phyloP scores from a whole-genome alignment of 2,797 vertebrate genomes.

The Falco peregrinus region DNA sequence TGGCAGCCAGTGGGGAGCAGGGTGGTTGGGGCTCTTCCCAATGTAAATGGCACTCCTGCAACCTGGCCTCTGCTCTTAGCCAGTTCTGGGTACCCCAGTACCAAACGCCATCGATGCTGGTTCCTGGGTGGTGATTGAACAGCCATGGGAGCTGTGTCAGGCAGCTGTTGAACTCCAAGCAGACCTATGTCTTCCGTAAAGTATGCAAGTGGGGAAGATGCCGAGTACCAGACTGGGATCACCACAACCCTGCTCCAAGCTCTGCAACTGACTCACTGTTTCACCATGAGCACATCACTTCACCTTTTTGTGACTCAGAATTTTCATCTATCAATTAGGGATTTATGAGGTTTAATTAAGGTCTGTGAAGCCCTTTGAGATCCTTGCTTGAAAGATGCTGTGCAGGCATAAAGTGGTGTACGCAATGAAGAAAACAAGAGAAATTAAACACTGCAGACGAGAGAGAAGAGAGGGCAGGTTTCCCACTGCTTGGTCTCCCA shows the following conservation, averaged over 20 bases:
- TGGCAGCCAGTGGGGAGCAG: neutral
- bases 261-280: slow-evolving; percentile 47
- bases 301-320: slow-evolving; percentile 63
- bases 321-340: slow-evolving; percentile 63
- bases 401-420: slow-evolving; percentile 39
- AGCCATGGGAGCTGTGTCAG: neutral
- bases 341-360: slow-evolving; percentile 70
- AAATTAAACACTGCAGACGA: slow-evolving; percentile 37
- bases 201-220: neutral
- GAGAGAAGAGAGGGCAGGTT: slow-evolving; percentile 38
- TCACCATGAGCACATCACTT: slow-evolving; percentile 34
- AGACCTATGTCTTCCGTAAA: neutral
- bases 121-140: fast-evolving
- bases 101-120: fast-evolving
- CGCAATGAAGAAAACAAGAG: slow-evolving; percentile 7
- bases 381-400: slow-evolving; percentile 46
- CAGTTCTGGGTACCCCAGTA: fast-evolving
- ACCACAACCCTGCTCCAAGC: neutral
- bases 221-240: neutral
- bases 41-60: neutral
- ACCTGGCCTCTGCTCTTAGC: neutral
- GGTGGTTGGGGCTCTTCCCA: neutral
- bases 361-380: slow-evolving; percentile 47
- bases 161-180: neutral
- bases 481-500: slow-evolving; percentile 51